Conservation (phyloP, 2,888 invertebrate species). For the Crossocerus cetratus region DNA sequence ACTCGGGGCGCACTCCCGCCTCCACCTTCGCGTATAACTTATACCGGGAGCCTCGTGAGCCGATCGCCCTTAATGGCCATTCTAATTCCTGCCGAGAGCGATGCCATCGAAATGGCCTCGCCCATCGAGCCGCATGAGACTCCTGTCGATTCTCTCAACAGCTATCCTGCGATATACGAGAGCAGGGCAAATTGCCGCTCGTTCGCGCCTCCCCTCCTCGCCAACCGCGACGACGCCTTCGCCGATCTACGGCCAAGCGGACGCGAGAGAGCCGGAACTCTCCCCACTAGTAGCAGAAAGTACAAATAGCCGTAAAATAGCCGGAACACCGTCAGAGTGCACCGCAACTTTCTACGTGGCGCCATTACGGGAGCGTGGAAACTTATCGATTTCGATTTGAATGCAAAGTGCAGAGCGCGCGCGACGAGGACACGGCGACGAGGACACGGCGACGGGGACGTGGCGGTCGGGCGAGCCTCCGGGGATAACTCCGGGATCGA, state of each 20-base stretch:
- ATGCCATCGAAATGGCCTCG: not conserved
- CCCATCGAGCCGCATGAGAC: not conserved
- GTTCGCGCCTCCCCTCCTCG: not conserved
- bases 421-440: too few relatives aligned
- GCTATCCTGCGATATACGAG: not conserved
- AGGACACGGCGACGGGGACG: too few relatives aligned
- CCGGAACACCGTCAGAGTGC: not conserved
- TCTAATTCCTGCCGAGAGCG: conserved; percentile 3
- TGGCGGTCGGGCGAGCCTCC: not conserved
- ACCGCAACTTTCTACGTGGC: not conserved
- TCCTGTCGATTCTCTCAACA: not conserved
- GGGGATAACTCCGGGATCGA: not conserved
- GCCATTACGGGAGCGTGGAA: not conserved
- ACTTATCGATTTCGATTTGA: conserved; percentile 3
- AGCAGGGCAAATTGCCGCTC: not conserved
- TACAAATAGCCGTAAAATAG: too few relatives aligned
- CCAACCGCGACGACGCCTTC: too few relatives aligned
- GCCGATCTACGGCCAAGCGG: too few relatives aligned
- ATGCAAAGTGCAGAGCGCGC: not conserved
- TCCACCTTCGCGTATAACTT: not conserved
- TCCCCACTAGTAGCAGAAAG: too few relatives aligned
- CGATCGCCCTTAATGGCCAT: not conserved
- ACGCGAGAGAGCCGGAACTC: too few relatives aligned
- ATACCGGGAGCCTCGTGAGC: not conserved
- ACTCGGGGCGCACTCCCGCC: not conserved